Evolutionary conservation across 2,888 invertebrate species (phyloP).

Genomic region (Ophion ventricosus): DNA sequence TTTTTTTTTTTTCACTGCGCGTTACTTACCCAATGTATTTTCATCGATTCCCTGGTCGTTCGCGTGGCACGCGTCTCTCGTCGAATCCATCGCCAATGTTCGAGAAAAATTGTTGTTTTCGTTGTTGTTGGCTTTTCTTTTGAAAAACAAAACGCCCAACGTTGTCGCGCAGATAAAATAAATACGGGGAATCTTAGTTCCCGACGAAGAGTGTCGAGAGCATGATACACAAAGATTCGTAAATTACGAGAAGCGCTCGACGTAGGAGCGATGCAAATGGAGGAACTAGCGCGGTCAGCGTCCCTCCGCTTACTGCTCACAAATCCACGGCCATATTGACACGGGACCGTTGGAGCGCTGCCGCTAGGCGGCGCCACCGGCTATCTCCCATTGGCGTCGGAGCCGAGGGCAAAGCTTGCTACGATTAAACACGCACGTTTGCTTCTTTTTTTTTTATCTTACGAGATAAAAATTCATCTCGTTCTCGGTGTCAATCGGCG

Average conservation of each 20-base stretch:
- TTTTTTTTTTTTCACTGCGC: neutral
- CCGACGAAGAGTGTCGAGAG: neutral
- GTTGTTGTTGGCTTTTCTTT: neutral
- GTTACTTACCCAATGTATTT: slow-evolving; percentile 50
- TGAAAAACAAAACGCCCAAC: neutral
- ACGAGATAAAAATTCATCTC: neutral
- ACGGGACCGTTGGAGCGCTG: slow-evolving; percentile 43
- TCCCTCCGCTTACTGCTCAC: slow-evolving; percentile 63
- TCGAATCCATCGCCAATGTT: slow-evolving; percentile 44
- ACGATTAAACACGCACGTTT: no score
- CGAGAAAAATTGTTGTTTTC: neutral
- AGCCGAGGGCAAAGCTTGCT: no score
- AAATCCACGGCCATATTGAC: slow-evolving; percentile 68
- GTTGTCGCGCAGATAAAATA: neutral
- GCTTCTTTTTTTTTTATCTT: neutral
- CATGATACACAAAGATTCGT: neutral
- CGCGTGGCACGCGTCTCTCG: neutral
- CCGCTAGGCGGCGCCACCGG: slow-evolving; percentile 39
- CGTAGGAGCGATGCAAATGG: neutral
- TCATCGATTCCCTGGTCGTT: slow-evolving; percentile 31
- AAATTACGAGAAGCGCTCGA: neutral
- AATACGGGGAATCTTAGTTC: neutral
- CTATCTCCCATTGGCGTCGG: neutral
- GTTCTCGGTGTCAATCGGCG: neutral
- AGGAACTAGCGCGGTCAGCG: slow-evolving; percentile 59